Evolutionary conservation across 1,140 invertebrate genomes (phyloP), one percentile per base, ranked within the genome.

Genomic region (Pissodes strobi): DNA sequence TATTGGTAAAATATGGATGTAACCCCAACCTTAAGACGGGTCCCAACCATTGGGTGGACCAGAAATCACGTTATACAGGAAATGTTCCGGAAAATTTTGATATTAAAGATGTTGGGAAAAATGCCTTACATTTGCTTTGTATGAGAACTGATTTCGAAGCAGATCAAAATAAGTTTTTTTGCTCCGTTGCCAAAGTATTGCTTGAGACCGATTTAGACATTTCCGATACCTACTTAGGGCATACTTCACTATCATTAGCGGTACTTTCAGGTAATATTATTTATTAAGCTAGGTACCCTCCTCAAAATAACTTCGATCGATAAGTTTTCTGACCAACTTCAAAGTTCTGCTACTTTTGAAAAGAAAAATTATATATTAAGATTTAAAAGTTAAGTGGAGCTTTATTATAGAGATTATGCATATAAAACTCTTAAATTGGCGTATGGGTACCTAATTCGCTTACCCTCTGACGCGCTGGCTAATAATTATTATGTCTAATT

Each of bases 1-100:
- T 72, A 0, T 57, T 84, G 18, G 67, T 82, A 10, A 67, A 79
- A 65, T 69, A 70, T 65, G 76, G 75, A 6, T 79, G 78, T 2
- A 68, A 80, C 63, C 69, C 78, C n/a, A 75, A 76, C 45, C 66
- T 46, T 12, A 69, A 46, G 62, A 63, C 71, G 0, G n/a, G 22
- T 21, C 18, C n/a, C 1, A 61, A 65, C 41, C 70, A 73, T 37
- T 75, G 74, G 75, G 13, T 25, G 1, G 57, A 74, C 8, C 56
- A 68, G 34, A 68, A 65, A 49, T 13, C 38, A 5, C 52, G 45
- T 48, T 27, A 70, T 41, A 56, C 71, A 21, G 73, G 69, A n/a
- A 64, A 64, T 10, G 1, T 52, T 10, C 30, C 23, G 8, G 52
- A 37, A 25, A 12, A 23, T 17, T 55, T 55, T 13, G 56, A 67